Evolutionary conservation across 2,797 vertebrate genomes (phyloP).

Genomic region (Synanceia verrucosa): DNA sequence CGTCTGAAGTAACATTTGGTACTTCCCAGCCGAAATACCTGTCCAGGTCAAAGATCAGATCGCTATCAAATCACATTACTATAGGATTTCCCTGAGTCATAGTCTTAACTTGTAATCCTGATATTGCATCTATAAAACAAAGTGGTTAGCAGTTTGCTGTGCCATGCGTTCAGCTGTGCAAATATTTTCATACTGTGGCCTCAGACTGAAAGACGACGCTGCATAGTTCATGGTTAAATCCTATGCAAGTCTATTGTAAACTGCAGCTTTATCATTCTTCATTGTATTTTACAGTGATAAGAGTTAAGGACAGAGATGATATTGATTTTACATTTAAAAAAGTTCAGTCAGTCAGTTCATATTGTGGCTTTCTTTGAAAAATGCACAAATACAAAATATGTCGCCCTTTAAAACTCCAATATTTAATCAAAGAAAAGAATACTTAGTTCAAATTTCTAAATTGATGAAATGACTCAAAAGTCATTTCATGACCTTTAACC

Average conservation of each 20-base stretch:
- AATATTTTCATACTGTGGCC: background rate
- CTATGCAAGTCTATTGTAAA: background rate
- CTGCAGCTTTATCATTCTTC: background rate
- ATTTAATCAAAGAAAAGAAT: slow-evolving; percentile 10
- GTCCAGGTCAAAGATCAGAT: background rate
- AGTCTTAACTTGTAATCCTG: slow-evolving; percentile 1
- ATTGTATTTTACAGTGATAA: background rate
- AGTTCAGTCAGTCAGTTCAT: slow-evolving; percentile 3
- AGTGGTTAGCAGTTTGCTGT: background rate
- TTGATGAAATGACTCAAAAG: background rate
- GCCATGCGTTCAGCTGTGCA: background rate
- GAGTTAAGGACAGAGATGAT: background rate
- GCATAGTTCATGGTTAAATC: background rate
- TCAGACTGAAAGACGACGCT: background rate
- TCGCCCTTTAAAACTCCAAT: background rate
- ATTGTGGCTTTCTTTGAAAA: slow-evolving; percentile 22
- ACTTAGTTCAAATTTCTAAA: background rate
- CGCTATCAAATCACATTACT: background rate
- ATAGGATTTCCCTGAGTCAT: background rate
- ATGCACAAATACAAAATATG: slow-evolving; percentile 36
- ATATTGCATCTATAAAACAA: slow-evolving; percentile 28
- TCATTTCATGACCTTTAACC: no score
- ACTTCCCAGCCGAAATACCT: background rate
- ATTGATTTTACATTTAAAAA: slow-evolving; percentile 26
- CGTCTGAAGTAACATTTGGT: background rate